A percentile compares a stretch with the other conserved stretches of the same genome.
phyloP scores from a whole-genome alignment of 37 sponge, comb jelly and placozoan species.

The Ianthella basta region DNA sequence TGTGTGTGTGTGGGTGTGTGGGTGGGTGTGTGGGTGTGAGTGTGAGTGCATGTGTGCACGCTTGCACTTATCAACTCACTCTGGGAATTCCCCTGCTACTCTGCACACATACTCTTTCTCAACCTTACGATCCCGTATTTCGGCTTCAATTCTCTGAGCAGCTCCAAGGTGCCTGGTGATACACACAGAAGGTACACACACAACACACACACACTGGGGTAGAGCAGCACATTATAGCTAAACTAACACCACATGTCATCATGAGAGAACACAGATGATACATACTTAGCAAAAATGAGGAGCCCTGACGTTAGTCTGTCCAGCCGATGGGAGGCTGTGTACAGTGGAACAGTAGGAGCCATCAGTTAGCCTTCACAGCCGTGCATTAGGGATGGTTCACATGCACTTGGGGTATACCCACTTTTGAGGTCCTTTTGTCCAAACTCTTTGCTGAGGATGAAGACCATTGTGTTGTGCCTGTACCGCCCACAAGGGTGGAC shows the following conservation, averaged over 20 bases:
- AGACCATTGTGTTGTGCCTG: conserved; percentile 84
- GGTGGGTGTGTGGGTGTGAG: too few relatives aligned
- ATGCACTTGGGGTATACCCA: too few relatives aligned
- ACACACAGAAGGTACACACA: background rate
- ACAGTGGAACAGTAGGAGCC: too few relatives aligned
- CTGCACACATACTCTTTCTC: conserved; percentile 82
- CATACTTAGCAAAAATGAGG: conserved; percentile 84
- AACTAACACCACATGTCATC: background rate
- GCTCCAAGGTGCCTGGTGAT: conserved; percentile 15
- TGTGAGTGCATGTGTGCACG: background rate
- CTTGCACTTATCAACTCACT: conserved; percentile 36
- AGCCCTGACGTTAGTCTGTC: conserved; percentile 93
- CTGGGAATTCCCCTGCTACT: conserved; percentile 88
- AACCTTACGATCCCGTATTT: conserved; percentile 74
- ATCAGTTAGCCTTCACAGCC: background rate
- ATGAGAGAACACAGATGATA: too few relatives aligned
- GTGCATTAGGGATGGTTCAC: background rate
- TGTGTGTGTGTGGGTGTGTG: too few relatives aligned
- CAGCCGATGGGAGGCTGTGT: conserved; percentile 81
- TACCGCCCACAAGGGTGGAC: conserved; percentile 96
- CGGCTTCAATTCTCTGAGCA: conserved; percentile 68
- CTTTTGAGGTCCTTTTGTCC: conserved; percentile 70
- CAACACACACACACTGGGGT: background rate
- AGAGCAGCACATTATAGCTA: background rate
- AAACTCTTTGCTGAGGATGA: conserved; percentile 75